Base-by-base conservation (phyloP, 2,113 vertebrate species). In the Cynocephalus volans region DNA sequence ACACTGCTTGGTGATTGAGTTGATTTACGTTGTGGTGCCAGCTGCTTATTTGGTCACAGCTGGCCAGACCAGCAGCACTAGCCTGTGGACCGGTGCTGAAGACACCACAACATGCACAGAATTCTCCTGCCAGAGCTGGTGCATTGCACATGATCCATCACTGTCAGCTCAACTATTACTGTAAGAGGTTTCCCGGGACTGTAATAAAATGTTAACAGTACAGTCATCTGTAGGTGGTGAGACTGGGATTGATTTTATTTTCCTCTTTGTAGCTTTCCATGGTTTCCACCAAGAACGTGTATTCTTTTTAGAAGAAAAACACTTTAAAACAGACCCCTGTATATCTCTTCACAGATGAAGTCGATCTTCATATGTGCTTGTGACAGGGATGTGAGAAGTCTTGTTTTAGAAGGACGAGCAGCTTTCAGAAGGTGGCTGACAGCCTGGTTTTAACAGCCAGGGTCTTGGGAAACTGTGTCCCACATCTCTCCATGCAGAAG, bases 101-200 rank as follows among this genome's bases (percentile, higher is more conserved):
- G 2, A 64, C 81, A 52, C 67, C 3, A 28, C 0, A n/a, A 60
- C 2, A 9, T 2, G 23, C 13, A 26, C 75, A 15, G 12, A 10
- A 10, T 0, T 5, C 28, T 14, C 11, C 72, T 15, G 1, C 28
- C 13, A 1, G 21, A 0, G 3, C 9, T 2, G 3, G 28, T 48
- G 9, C 1, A 0, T 9, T 3, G 14, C 3, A 1, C 2, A n/a
- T 2, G 33, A 17, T 19, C 54, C 0, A 11, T 31, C 0, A 0
- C 0, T 6, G 54, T 70, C 52, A 28, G 69, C 62, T 23, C n/a
- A n/a, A 0, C 6, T 3, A 7, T 6, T 19, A 8, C 10, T 21
- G 2, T 48, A 10, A 58, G 33, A 67, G 12, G 50, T 33, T 26
- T 96, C 67, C 83, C 28, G 70, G 62, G 69, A 2, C 31, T 6